Evolutionary conservation across 2,113 vertebrate genomes (phyloP), one percentile per base, ranked within the genome.

Genomic region (Sphaerodactylus townsendi): DNA sequence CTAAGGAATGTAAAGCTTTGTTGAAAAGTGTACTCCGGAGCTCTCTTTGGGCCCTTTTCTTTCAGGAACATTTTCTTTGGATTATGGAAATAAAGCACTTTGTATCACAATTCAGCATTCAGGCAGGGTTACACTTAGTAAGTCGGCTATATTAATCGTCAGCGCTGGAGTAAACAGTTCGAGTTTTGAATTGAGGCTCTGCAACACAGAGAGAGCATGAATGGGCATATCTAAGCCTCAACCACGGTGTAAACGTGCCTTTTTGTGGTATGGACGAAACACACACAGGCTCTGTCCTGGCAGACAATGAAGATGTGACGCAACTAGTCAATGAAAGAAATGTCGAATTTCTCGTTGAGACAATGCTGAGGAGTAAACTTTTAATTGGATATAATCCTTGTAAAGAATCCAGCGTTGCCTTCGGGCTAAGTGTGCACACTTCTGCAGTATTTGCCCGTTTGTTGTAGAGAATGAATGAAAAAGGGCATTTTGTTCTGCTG

Each of bases 141-240:
- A 5, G 15, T 44, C 68, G 15, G 14, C 44, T 70, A n/a, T 10
- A 44, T 72, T 46, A 71, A 78, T 41, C n/a, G 62, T 37, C n/a
- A 78, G 28, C 21, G 62, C 13, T 59, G 30, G 21, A 70, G 37
- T 59, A 39, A 78, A 46, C 23, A 33, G 65, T 94, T 92, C 84
- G 93, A 89, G 91, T 92, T 92, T 94, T 93, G 94, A 96, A 95
- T 96, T 79, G 81, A 93, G 87, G 92, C 93, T 95, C 92, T 90
- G 92, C 90, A 82, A 87, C 92, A 90, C 85, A 88, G 93, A 95
- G 94, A 88, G 76, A 86, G 82, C 85, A 88, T 89, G 89, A 68
- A 88, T 48, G 87, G 59, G 82, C 85, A 77, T 80, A 17, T 73
- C 53, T 77, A 86, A 86, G 25, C 33, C 17, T 39, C 39, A 48